These are phyloP conservation scores for Campylorhamphus procurvoides DNA, from an alignment of 2,113 vertebrate species.

Conservation along the genomic window DNA sequence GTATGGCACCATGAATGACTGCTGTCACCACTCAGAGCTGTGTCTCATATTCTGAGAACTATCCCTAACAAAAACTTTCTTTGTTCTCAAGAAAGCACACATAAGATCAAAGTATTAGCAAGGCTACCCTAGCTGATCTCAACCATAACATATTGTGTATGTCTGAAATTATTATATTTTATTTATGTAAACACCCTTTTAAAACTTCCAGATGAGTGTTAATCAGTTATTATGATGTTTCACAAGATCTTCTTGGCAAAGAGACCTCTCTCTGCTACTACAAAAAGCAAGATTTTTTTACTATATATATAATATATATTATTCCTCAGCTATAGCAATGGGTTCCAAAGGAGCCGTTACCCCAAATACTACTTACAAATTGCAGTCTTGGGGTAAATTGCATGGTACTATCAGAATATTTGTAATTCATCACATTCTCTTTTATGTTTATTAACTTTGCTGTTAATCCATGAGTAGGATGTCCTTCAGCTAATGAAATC, in stretches of 20 bases:
- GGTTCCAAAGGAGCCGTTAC: not conserved
- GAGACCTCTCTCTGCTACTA: not conserved
- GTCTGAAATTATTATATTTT: not conserved
- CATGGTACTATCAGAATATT: not conserved
- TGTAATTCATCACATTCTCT: not conserved
- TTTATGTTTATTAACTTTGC: slow-evolving; percentile 47
- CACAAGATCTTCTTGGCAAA: not conserved
- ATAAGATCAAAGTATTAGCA: not conserved
- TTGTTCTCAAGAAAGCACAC: not conserved
- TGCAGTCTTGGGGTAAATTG: not conserved
- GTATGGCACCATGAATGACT: not conserved
- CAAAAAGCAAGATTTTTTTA: not conserved
- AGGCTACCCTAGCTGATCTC: not conserved
- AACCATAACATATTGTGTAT: not conserved
- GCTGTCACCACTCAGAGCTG: not conserved
- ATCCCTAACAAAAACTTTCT: not conserved
- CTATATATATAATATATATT: not conserved
- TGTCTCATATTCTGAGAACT: not conserved
- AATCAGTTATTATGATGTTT: not conserved
- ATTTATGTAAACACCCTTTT: slow-evolving; percentile 2
- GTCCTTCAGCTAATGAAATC: slow-evolving; percentile 58
- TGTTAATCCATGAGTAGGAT: slow-evolving; percentile 42
- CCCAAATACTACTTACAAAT: not conserved
- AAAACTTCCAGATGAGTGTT: not conserved
- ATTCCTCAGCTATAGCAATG: not conserved